phyloP scores from a whole-genome alignment of 1,140 invertebrate species.

The Drosophila arawakana region DNA sequence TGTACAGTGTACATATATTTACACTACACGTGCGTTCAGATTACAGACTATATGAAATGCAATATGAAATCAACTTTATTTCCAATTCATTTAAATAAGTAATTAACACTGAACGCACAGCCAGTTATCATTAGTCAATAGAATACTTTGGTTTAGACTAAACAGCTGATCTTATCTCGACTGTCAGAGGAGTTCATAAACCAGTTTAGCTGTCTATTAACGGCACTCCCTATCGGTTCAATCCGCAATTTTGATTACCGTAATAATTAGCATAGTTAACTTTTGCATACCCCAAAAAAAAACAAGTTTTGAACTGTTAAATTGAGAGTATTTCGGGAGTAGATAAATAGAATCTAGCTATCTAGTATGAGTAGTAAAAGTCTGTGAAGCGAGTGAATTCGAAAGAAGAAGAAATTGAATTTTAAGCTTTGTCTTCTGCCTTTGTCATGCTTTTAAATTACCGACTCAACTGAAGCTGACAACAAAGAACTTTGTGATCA shows the following conservation, averaged over 20 bases:
- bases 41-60: slow-evolving; percentile 1
- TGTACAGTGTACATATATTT: too few relatives aligned
- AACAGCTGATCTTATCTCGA: neutral
- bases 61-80: slow-evolving; percentile 1
- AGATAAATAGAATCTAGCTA: neutral
- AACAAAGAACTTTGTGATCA: slow-evolving; percentile 1
- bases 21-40: slow-evolving; percentile 3
- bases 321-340: neutral
- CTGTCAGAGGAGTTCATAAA: neutral
- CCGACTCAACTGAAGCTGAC: neutral
- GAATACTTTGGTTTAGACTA: neutral
- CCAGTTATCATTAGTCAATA: neutral
- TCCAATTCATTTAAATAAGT: neutral
- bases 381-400: neutral
- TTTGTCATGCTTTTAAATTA: slow-evolving; percentile 8
- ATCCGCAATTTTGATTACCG: slow-evolving; percentile 11
- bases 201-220: slow-evolving; percentile 10
- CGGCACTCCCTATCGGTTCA: neutral
- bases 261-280: slow-evolving; percentile 14
- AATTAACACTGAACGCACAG: neutral
- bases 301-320: slow-evolving; percentile 8
- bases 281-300: neutral
- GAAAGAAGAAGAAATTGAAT: neutral
- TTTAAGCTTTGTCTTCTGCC: neutral
- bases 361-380: too few relatives aligned